Evolutionary conservation across 2,888 invertebrate species (phyloP).

Genomic region (Amiota minor): DNA sequence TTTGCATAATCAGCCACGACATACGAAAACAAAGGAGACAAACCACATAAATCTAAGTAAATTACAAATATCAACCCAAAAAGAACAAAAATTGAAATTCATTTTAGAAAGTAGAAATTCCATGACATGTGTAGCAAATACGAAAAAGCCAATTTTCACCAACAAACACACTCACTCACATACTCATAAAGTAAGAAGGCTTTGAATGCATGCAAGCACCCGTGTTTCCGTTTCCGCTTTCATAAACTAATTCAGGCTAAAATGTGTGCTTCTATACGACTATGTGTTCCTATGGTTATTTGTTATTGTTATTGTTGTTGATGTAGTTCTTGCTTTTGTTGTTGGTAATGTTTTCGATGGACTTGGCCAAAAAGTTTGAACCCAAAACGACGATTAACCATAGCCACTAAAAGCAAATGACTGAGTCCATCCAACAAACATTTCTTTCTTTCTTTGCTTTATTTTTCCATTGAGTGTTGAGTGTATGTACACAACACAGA

Average conservation of each 20-base stretch:
- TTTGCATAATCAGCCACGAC: too few species aligned
- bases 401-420: conserved; percentile 18
- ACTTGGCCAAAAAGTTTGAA: conserved; percentile 3
- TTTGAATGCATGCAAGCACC: conserved; percentile 17
- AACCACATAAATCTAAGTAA: neutral
- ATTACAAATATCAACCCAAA: neutral
- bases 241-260: conserved; percentile 1
- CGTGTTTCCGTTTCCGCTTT: conserved; percentile 21
- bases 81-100: conserved; percentile 6
- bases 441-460: too few species aligned
- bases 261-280: neutral
- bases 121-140: conserved; percentile 25
- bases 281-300: neutral
- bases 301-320: too few species aligned
- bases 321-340: too few species aligned
- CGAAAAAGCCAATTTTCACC: conserved; percentile 29
- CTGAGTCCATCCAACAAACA: neutral
- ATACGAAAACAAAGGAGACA: neutral
- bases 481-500: neutral
- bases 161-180: neutral
- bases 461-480: neutral
- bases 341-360: neutral
- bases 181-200: too few species aligned
- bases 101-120: conserved; percentile 16
- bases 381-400: conserved; percentile 6